Evolutionary conservation across 2,888 invertebrate species (phyloP).

Genomic region (Eledona agricola): DNA sequence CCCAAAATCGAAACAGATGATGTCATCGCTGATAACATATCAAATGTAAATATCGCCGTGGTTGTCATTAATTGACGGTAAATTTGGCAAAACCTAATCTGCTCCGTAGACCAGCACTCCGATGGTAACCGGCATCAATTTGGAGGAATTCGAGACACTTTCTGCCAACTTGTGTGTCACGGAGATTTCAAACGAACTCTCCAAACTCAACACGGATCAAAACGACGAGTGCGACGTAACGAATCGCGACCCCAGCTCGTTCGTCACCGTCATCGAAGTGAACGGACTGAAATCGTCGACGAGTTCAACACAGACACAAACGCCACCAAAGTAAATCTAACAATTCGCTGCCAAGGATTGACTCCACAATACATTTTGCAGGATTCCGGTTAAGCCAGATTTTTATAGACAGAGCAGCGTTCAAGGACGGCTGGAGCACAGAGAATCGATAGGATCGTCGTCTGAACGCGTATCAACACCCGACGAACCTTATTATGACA

Average conservation of each 20-base stretch:
- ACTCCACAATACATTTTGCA: conserved; percentile 12
- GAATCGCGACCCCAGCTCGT: conserved; percentile 69
- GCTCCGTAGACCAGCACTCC: conserved; percentile 39
- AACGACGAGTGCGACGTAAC: conserved; percentile 43
- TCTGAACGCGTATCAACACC: conserved; percentile 67
- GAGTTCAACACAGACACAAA: conserved; percentile 42
- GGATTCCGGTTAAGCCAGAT: conserved; percentile 53
- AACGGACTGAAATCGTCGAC: conserved; percentile 74
- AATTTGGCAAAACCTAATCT: conserved; percentile 4
- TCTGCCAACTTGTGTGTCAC: conserved; percentile 74
- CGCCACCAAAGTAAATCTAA: conserved; percentile 57
- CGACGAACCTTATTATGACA: conserved; percentile 77
- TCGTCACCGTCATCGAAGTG: conserved; percentile 89
- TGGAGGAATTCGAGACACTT: conserved; percentile 54
- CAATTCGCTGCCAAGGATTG: neutral
- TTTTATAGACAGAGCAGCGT: conserved; percentile 56
- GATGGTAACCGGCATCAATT: conserved; percentile 40
- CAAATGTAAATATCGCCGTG: conserved; percentile 54
- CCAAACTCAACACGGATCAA: conserved; percentile 41
- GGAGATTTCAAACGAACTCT: conserved; percentile 67
- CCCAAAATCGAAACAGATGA: conserved; percentile 39
- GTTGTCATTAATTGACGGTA: conserved; percentile 5
- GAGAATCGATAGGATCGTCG: conserved; percentile 64
- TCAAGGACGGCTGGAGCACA: conserved; percentile 53
- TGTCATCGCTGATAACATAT: conserved; percentile 54